phyloP scores from a whole-genome alignment of 2,888 invertebrate species.

The Pollenia griseotomentosa region DNA sequence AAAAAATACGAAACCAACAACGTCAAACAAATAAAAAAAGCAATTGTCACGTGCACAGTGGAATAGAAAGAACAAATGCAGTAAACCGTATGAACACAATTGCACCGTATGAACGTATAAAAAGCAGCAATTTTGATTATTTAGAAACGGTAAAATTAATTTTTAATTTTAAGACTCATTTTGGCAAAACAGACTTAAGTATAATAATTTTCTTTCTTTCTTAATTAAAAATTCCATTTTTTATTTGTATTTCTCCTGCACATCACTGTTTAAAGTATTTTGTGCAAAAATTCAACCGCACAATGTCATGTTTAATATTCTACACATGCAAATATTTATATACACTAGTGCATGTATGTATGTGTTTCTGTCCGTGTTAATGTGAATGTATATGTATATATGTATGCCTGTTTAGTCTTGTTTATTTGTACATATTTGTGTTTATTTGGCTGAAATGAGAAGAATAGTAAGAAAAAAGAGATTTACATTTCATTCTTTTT shows the following conservation, averaged over 20 bases:
- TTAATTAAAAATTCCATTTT: too few relatives aligned
- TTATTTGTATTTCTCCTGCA: neutral
- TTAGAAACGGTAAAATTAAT: too few relatives aligned
- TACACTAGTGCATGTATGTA: neutral
- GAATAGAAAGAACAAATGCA: neutral
- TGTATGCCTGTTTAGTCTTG: slow-evolving; percentile 10
- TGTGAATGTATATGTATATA: neutral
- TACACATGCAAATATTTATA: slow-evolving; percentile 13
- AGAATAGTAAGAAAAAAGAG: slow-evolving; percentile 34
- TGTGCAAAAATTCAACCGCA: slow-evolving; percentile 33
- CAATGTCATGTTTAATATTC: slow-evolving; percentile 45
- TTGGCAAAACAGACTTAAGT: too few relatives aligned
- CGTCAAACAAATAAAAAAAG: neutral
- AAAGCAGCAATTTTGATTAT: too few relatives aligned
- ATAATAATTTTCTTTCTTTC: too few relatives aligned
- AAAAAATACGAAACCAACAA: slow-evolving; percentile 28
- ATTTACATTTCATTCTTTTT: slow-evolving; percentile 48
- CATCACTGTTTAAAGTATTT: neutral
- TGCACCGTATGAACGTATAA: too few relatives aligned
- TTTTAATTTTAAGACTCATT: too few relatives aligned
- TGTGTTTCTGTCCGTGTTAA: neutral
- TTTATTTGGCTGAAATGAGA: slow-evolving; percentile 53
- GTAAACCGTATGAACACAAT: neutral
- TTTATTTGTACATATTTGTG: slow-evolving; percentile 46
- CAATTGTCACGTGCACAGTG: slow-evolving; percentile 47